phyloP scores from a whole-genome alignment of 2,797 vertebrate species.

The Ctenopoma kingsleyae region DNA sequence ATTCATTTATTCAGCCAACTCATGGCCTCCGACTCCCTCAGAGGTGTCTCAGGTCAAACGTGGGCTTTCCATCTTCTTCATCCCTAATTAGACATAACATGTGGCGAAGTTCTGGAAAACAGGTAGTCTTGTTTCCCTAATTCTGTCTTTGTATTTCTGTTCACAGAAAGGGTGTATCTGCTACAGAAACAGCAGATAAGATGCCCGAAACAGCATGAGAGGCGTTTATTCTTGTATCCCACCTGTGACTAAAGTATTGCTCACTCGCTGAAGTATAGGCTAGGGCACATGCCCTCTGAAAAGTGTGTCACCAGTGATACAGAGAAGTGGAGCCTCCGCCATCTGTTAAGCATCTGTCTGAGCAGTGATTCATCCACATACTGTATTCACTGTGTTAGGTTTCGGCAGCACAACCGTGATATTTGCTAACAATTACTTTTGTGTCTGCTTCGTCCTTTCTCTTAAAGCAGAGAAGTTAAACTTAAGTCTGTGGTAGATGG shows the following conservation, averaged over 20 bases:
- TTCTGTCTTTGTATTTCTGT: conserved; percentile 27
- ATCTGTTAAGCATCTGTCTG: conserved; percentile 76
- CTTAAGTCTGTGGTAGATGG: background rate
- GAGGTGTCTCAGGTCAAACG: conserved; percentile 62
- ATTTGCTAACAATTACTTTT: conserved; percentile 46
- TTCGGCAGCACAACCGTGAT: conserved; percentile 50
- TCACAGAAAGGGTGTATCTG: conserved; percentile 9
- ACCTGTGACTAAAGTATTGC: conserved; percentile 58
- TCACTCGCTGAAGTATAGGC: conserved; percentile 46
- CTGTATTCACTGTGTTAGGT: conserved; percentile 38
- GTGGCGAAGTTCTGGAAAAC: conserved; percentile 32
- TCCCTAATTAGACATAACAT: conserved; percentile 56
- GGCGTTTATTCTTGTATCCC: conserved; percentile 12
- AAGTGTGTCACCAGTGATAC: conserved; percentile 63
- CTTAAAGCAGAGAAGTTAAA: background rate
- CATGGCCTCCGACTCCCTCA: conserved; percentile 47
- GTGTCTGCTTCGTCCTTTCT: conserved; percentile 14
- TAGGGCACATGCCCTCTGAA: conserved; percentile 52
- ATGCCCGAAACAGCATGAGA: conserved; percentile 14
- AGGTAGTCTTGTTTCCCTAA: conserved; percentile 7
- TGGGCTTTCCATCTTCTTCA: conserved; percentile 63
- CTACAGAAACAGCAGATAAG: conserved; percentile 9
- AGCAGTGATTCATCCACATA: conserved; percentile 58
- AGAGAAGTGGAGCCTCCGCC: conserved; percentile 38
- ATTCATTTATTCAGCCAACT: conserved; percentile 73